Evolutionary conservation across 2,888 invertebrate species (phyloP), one percentile per base, ranked within the genome.

Genomic region (Tetranychus truncatus): DNA sequence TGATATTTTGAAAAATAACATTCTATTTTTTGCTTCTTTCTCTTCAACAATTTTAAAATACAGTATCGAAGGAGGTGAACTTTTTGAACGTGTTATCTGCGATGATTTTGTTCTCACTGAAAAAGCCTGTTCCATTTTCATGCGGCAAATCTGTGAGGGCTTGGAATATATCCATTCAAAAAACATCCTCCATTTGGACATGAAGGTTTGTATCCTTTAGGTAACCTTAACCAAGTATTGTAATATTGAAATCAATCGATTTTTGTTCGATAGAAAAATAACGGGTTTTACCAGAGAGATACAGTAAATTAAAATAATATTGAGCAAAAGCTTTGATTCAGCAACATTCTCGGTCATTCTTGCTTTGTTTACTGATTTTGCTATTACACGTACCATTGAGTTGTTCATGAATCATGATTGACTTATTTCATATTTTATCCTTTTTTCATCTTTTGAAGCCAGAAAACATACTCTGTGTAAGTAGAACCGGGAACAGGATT

Each of bases 51-150:
- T 44, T 76, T 87, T 72, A 34, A 65, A n/a, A 65, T 21, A 45
- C 86, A 99, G 99, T 81, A 94, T 99, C 80, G 90, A 91, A 81
- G 99, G 99, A 9, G 99, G 99, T 1, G 99, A 99, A 84, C 85
- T 99, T 71, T 99, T 99, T 83, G 99, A 99, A 84, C 87, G 99
- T 75, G 96, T 99, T 44, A 96, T 99, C 78, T 95, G 95, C 81
- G 99, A 99, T 81, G 95, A 95, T 84, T 99, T 97, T 82, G 88
- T 97, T 76, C 86, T 99, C 78, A 97, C 97, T 0, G 99, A 99
- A 84, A 89, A 91, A 78, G 92, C 95, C 8, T 97, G 96, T 83
- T 91, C 94, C 0, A 91, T 95, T 77, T 97, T 99, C 83, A 91
- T 97, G 88, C 86, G 95, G 66, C 99, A 99, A 84, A 95, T 99